A percentile compares a stretch with the other conserved stretches of the same genome.
These are phyloP conservation scores for Lamellibrachia luymesi DNA, from an alignment of 1,140 invertebrate species.

Conservation along the genomic window DNA sequence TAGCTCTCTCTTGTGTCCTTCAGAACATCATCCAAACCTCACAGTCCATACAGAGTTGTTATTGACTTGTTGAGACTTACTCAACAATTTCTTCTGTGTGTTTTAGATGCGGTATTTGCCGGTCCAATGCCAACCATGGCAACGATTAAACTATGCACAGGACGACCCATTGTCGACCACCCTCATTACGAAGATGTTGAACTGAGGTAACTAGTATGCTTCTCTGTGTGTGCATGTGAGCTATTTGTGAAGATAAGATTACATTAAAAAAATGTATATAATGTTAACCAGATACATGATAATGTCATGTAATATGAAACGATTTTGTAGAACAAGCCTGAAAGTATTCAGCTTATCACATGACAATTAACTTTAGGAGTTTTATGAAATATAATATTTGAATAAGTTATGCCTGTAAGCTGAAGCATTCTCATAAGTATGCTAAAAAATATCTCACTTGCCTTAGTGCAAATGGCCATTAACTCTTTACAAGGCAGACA, in stretches of 20 bases:
- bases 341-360: too few species aligned
- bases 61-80: background rate
- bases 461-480: too few species aligned
- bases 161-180: conserved; percentile 76
- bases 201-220: conserved; percentile 53
- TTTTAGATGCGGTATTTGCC: conserved; percentile 70
- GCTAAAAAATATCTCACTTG: too few species aligned
- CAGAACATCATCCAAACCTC: too few species aligned
- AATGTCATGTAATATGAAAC: background rate
- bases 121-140: conserved; percentile 84
- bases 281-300: background rate
- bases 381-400: too few species aligned
- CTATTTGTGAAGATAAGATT: background rate
- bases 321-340: too few species aligned
- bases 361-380: too few species aligned
- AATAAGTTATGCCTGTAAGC: too few species aligned
- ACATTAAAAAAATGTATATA: background rate
- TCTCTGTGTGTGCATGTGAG: background rate
- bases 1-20: too few species aligned
- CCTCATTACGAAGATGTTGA: conserved; percentile 72
- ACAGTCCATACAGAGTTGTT: too few species aligned
- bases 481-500: too few species aligned
- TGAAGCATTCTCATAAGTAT: too few species aligned
- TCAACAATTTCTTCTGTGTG: conserved; percentile 22
- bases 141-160: conserved; percentile 73